phyloP scores from a whole-genome alignment of 2,113 vertebrate species.

The Phrynocephalus versicolor region DNA sequence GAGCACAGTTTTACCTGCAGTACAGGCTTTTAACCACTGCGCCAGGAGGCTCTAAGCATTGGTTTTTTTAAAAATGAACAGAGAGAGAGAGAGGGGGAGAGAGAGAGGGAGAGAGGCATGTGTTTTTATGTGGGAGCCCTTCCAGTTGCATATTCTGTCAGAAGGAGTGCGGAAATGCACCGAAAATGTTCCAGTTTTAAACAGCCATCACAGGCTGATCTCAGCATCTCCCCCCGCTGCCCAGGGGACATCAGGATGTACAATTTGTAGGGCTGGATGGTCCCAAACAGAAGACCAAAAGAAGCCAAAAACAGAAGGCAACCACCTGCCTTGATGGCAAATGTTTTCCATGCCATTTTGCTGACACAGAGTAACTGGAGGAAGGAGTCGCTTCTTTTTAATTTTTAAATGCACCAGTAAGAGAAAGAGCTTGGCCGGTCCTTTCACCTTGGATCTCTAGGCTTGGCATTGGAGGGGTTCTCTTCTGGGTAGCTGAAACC shows the following conservation, averaged over 20 bases:
- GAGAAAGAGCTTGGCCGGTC: neutral
- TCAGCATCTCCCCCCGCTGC: neutral
- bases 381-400: neutral
- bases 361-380: neutral
- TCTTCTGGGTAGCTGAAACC: slow-evolving; percentile 74
- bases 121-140: neutral
- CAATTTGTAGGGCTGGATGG: no score
- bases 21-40: no score
- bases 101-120: neutral
- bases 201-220: neutral
- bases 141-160: no score
- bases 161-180: neutral
- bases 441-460: slow-evolving; percentile 50
- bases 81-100: no score
- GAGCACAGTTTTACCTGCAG: no score
- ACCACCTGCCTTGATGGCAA: neutral
- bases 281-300: neutral
- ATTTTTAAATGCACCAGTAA: neutral
- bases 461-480: slow-evolving; percentile 51
- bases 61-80: no score
- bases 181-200: neutral
- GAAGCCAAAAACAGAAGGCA: neutral
- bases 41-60: no score
- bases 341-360: neutral
- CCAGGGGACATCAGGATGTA: neutral